Conservation (phyloP, 2,797 vertebrate species). For the Micromesistius poutassou region DNA sequence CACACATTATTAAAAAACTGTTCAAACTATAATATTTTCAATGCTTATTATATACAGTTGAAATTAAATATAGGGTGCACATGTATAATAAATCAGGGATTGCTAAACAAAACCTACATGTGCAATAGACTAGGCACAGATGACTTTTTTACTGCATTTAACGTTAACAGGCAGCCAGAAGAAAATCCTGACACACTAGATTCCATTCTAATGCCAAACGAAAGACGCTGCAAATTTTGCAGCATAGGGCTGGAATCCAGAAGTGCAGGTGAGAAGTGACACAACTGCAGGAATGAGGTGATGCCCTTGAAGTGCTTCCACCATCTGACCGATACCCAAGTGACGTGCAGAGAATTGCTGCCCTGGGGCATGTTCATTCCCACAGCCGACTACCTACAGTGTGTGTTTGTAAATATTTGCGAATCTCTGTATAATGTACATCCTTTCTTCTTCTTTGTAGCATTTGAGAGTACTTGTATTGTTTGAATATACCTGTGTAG, state of each 20-base stretch:
- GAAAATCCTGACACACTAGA: constrained; percentile 61
- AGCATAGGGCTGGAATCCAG: constrained; percentile 57
- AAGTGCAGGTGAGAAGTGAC: constrained; percentile 32
- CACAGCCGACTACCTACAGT: constrained; percentile 10
- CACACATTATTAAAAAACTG: not conserved
- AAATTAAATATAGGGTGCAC: not conserved
- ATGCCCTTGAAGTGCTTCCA: constrained; percentile 48
- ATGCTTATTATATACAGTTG: not conserved
- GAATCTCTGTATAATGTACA: not conserved
- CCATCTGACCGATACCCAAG: constrained; percentile 45
- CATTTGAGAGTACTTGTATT: not conserved
- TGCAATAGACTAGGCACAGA: not conserved
- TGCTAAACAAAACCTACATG: not conserved
- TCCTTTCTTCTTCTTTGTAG: too few relatives aligned
- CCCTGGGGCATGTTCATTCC: constrained; percentile 28
- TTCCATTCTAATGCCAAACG: constrained; percentile 52
- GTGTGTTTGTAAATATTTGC: not conserved
- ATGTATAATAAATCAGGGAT: too few relatives aligned
- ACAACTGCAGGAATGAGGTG: constrained; percentile 46
- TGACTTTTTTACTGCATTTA: not conserved
- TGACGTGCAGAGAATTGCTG: constrained; percentile 28
- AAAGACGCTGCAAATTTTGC: constrained; percentile 41
- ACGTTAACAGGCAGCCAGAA: not conserved
- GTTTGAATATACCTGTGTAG: not conserved
- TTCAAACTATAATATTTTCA: not conserved